Conservation (phyloP, 2,113 vertebrate genomes). For the Upupa epops region DNA sequence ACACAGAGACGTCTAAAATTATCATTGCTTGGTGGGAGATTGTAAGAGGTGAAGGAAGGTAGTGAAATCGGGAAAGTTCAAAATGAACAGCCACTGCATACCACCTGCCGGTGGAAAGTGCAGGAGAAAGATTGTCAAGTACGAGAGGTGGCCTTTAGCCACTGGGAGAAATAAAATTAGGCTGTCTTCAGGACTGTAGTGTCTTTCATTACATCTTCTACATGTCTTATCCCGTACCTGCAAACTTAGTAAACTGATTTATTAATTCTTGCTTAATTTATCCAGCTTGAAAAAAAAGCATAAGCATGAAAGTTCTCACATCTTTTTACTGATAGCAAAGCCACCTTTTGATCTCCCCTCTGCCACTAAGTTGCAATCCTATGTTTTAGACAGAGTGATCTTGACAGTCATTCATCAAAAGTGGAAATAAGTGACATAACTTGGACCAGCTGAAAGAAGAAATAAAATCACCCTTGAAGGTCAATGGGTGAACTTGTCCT, state of each 20-base stretch:
- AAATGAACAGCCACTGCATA: not conserved
- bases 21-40: not conserved
- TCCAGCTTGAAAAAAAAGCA: not conserved
- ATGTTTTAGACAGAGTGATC: not conserved
- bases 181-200: conserved; percentile 6
- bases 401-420: not conserved
- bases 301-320: not conserved
- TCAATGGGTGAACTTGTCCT: not conserved
- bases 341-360: not conserved
- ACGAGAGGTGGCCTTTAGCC: conserved; percentile 30
- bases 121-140: conserved; percentile 23
- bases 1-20: conserved; percentile 14
- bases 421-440: not conserved
- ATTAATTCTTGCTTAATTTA: not conserved
- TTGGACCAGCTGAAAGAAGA: conserved; percentile 2
- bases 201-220: not conserved
- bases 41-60: not conserved
- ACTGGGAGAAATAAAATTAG: conserved; percentile 49
- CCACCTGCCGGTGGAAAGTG: conserved; percentile 29
- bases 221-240: conserved; percentile 19
- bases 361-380: not conserved
- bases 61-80: conserved; percentile 16
- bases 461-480: not conserved
- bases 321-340: not conserved
- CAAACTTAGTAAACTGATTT: conserved; percentile 36